Base-by-base conservation (phyloP, 2,888 invertebrate genomes). In the Drosophila peninsularis region DNA sequence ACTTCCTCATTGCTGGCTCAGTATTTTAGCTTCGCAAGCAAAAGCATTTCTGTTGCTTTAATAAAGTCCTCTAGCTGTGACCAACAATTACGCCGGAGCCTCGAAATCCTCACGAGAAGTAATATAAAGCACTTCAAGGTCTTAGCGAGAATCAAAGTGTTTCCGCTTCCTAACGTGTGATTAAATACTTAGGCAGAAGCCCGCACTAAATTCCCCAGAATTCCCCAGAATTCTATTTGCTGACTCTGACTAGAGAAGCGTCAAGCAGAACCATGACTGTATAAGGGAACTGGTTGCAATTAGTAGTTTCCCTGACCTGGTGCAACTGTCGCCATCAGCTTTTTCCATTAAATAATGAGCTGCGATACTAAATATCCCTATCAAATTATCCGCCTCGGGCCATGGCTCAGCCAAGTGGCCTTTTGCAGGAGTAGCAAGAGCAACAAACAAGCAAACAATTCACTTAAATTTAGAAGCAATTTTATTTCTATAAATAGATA, bases 401-500 rank as follows among this genome's bases (percentile, higher is more conserved):
- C 11, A 34, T 30, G 21, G 56, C 2, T 56, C 6, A 36, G 5
- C 7, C 17, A 24, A 37, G 42, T 37, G 17, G 57, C 11, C 53
- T 34, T 1, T 14, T 5, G n/a, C n/a, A n/a, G n/a, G n/a, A n/a
- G n/a, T 2, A 42, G 21, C 11, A 14, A 4, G 34, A 14, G 19
- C 30, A 32, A 19, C 32, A 24, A 30, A 36, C 49, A n/a, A 36
- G 24, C 42, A 21, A 5, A 53, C 39, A 68, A 47, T 39, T 27
- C 41, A 58, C 37, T 62, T 58, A 17, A 37, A 68, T 52, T 67
- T 39, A 52, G 58, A 71, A 45, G 49, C 62, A 61, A 72, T 75
- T 68, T 63, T 9, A 62, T 61, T 63, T 57, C 63, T 75, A 57
- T 63, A 75, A 67, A 72, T 67, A 66, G 57, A 49, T 72, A 53